Percentiles rank a stretch among this genome's conserved stretches.
Evolutionary conservation across 2,797 vertebrate genomes (phyloP).

Genomic region (Halcyon leucocephala): DNA sequence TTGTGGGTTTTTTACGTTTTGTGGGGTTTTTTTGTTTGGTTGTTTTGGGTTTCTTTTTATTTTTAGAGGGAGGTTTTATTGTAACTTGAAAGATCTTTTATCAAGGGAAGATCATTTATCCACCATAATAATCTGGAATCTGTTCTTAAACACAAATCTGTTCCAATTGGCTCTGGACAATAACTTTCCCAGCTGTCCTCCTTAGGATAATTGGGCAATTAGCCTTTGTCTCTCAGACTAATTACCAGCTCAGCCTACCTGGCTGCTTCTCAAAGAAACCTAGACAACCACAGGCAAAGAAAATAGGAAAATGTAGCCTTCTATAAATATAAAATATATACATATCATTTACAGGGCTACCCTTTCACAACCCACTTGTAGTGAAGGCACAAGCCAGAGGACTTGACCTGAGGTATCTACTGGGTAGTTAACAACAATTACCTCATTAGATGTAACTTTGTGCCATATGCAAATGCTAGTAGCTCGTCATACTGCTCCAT

Average conservation of each 20-base stretch:
- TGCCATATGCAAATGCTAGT: neutral
- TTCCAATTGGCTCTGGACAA: neutral
- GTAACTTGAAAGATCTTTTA: neutral
- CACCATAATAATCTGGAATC: neutral
- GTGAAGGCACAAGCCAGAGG: neutral
- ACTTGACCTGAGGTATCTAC: neutral
- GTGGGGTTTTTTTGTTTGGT: neutral
- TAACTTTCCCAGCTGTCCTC: neutral
- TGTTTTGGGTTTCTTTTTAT: neutral
- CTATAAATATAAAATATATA: neutral
- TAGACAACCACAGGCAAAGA: neutral
- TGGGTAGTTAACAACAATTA: neutral
- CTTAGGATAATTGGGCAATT: constrained; percentile 32
- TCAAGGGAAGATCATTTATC: neutral
- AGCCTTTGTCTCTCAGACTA: constrained; percentile 27
- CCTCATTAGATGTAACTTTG: neutral
- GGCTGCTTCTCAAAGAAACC: constrained; percentile 5
- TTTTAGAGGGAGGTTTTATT: neutral
- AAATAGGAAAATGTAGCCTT: neutral
- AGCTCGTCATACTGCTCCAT: neutral
- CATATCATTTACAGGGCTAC: neutral
- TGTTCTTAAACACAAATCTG: neutral
- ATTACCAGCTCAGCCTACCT: neutral
- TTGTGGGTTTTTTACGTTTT: neutral
- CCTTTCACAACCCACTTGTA: neutral